Percentiles rank a stretch among this genome's conserved stretches.
Evolutionary conservation across 1,140 invertebrate genomes (phyloP).

Genomic region (Maniola jurtina): DNA sequence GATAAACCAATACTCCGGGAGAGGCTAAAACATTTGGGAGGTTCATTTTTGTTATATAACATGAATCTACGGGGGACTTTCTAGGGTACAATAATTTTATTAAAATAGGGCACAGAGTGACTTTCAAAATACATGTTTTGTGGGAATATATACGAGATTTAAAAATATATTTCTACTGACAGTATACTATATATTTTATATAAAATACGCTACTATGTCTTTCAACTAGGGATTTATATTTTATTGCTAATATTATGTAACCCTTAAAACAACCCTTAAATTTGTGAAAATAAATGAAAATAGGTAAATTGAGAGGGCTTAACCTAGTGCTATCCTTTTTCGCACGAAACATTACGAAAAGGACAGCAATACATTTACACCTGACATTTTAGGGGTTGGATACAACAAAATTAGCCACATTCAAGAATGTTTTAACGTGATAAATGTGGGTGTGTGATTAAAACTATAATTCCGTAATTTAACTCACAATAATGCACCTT

Average conservation of each 20-base stretch:
- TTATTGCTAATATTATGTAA: neutral
- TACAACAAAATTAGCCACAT: too few relatives aligned
- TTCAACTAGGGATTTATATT: neutral
- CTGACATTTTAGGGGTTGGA: too few relatives aligned
- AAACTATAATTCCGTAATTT: too few relatives aligned
- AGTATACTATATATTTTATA: neutral
- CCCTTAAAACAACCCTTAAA: too few relatives aligned
- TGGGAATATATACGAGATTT: constrained; percentile 10
- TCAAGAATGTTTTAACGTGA: too few relatives aligned
- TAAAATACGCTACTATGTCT: neutral
- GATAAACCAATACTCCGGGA: constrained; percentile 9
- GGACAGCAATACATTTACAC: too few relatives aligned
- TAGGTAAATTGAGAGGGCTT: too few relatives aligned
- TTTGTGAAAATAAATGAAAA: too few relatives aligned
- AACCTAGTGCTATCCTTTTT: too few relatives aligned
- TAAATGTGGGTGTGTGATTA: too few relatives aligned
- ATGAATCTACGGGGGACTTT: neutral
- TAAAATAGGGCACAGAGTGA: constrained; percentile 4
- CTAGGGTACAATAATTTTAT: neutral
- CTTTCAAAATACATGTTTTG: neutral
- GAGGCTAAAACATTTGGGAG: neutral
- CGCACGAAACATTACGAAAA: too few relatives aligned
- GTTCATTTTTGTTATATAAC: neutral
- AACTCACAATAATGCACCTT: too few relatives aligned
- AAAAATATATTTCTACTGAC: constrained; percentile 8